phyloP scores from a whole-genome alignment of 2,797 vertebrate genomes.

The Salarias fasciatus region DNA sequence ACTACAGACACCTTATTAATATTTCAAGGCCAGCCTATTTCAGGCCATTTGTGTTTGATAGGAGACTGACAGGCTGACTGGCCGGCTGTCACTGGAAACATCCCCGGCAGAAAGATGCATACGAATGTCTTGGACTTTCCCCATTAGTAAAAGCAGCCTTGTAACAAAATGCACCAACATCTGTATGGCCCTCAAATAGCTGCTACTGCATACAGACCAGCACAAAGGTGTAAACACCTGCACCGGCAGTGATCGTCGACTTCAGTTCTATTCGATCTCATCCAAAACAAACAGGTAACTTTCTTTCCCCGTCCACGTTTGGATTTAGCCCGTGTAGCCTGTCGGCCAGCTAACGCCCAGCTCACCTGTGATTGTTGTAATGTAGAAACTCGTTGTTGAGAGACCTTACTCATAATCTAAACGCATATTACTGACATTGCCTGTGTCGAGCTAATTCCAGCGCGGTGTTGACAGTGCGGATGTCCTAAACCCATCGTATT shows the following conservation, averaged over 20 bases:
- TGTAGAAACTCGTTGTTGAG: conserved; percentile 38
- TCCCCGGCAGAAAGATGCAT: not conserved
- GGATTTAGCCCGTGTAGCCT: not conserved
- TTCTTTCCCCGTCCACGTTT: not conserved
- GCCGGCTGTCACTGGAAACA: conserved; percentile 13
- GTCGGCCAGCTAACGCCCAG: conserved; percentile 34
- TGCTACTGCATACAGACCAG: not conserved
- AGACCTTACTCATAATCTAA: conserved; percentile 61
- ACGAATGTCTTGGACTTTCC: not conserved
- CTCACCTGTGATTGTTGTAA: conserved; percentile 69
- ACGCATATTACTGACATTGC: conserved; percentile 55
- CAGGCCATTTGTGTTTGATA: conserved; percentile 6
- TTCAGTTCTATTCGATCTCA: not conserved
- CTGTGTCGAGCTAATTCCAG: conserved; percentile 62
- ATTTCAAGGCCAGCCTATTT: conserved; percentile 22
- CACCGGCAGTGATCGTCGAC: not conserved
- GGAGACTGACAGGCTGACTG: not conserved
- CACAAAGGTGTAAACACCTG: not conserved
- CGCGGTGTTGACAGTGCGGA: conserved; percentile 54
- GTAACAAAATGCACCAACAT: conserved; percentile 1
- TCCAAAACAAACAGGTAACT: not conserved
- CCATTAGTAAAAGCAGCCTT: not conserved
- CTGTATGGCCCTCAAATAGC: not conserved
- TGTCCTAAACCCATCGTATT: conserved; percentile 58
- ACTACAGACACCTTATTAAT: conserved; percentile 6